phyloP scores from a whole-genome alignment of 2,888 invertebrate species.

The Eudemis profundana region DNA sequence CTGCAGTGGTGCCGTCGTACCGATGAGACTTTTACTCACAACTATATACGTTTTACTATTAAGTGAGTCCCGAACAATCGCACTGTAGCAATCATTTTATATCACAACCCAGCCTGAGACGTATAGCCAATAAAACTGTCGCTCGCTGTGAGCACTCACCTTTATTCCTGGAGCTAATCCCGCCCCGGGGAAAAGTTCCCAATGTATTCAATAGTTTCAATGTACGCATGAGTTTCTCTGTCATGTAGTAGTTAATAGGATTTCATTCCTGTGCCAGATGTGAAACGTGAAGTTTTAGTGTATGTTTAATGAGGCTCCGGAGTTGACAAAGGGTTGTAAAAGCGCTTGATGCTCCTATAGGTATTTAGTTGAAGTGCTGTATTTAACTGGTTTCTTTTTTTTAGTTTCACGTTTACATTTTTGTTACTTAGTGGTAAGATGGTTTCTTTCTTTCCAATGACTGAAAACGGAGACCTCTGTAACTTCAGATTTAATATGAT shows the following conservation, averaged over 20 bases:
- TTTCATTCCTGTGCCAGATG: slow-evolving; percentile 34
- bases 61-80: neutral
- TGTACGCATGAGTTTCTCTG: slow-evolving; percentile 26
- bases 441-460: neutral
- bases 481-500: neutral
- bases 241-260: slow-evolving; percentile 38
- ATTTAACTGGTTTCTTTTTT: neutral
- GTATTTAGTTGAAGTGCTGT: neutral
- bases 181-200: slow-evolving; percentile 49
- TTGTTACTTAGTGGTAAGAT: neutral
- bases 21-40: neutral
- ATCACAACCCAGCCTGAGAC: slow-evolving; percentile 56
- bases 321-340: slow-evolving; percentile 28
- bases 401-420: slow-evolving; percentile 1
- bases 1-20: no score
- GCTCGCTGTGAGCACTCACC: slow-evolving; percentile 52
- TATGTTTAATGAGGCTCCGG: slow-evolving; percentile 22
- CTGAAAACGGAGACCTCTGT: neutral
- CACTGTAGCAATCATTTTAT: slow-evolving; percentile 53
- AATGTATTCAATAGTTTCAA: slow-evolving; percentile 42
- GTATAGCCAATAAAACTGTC: slow-evolving; percentile 58
- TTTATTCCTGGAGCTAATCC: slow-evolving; percentile 55
- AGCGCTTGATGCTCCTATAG: slow-evolving; percentile 1
- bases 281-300: slow-evolving; percentile 34
- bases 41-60: neutral